Evolutionary conservation across 2,113 vertebrate genomes (phyloP), one percentile per base, ranked within the genome.

Genomic region (Tragelaphus buxtoni): DNA sequence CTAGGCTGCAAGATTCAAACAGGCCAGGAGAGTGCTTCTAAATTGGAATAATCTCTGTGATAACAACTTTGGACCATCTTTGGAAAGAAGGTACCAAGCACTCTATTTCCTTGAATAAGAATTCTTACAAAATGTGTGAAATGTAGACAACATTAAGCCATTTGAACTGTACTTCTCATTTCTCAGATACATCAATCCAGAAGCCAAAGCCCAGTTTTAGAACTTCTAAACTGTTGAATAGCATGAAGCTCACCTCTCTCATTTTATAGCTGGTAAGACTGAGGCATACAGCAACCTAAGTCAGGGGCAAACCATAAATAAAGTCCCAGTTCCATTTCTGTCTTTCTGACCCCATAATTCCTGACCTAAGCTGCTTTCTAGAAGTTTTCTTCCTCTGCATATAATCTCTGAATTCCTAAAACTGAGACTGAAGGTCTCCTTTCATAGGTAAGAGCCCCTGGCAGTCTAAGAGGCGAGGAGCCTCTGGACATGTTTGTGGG

Each of bases 111-210:
- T 72, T 10, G 11, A 86, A 39, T 77, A 60, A 72, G 80, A 91
- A 55, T 49, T 90, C 51, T 69, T 69, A 92, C 2, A 91, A 60
- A 92, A 92, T 77, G 83, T 32, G 81, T 58, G 76, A 94, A 91
- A 93, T 7, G 20, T 83, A 94, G 69, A 49, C 51, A 51, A 30
- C 49, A 79, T 91, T 81, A 74, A 95, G 65, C 28, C 86, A 92
- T 91, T 95, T 96, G 93, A 96, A 76, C 60, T 35, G 35, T 22
- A 88, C 58, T 91, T 95, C 72, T 96, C 88, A 91, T 91, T 97
- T 96, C 58, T 86, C 28, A 92, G 81, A 58, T 81, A 55, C 65
- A 20, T 90, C 30, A 55, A 69, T 95, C 30, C 35, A 16, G 53
- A 90, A 92, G 42, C 32, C 65, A 32, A 87, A 84, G 60, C 47